Evolutionary conservation across 2,113 vertebrate species (phyloP), one percentile per base, ranked within the genome.

Genomic region (Colinus virginianus): DNA sequence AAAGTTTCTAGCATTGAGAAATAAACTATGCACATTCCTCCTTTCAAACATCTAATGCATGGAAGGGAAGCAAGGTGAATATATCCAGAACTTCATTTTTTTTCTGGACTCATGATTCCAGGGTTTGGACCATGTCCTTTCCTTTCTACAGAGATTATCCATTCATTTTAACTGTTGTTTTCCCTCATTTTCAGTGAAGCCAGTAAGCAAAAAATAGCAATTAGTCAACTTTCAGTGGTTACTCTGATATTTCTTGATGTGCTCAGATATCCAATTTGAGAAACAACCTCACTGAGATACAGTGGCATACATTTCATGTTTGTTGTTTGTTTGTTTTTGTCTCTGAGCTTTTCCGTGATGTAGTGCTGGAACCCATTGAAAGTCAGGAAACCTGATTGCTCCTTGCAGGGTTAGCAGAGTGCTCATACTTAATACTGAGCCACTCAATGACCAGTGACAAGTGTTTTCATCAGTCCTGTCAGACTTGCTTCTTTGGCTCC

Each of bases 381-480:
- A 40, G 40, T 40, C 40, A 70, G 32, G 38, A 78, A 92, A 92
- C 45, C 8, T 34, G 18, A 28, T 45, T 45, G 2, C 30, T 13
- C 30, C 6, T 12, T 3, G 5, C 6, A 62, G 18, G 17, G 8
- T 68, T 42, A 42, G 28, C 12, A 58, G 32, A 23, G 10, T 72
- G 18, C 23, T 15, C 36, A 11, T n/a, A 42, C 34, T 53, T 48
- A 40, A 40, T 67, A 45, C 5, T 28, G 19, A 58, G 28, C 32
- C 43, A 23, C 58, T 48, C 38, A 17, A 23, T 64, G 43, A 26
- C 6, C 22, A 48, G 15, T 5, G 0, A 7, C 8, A 9, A 0
- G 2, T 46, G 9, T 56, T 89, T 87, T 61, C 40, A 46, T 4
- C 36, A 59, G 21, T 45, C n/a, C 8, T 80, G 18, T 19, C 17